These are phyloP conservation scores for Macropodus opercularis DNA, from an alignment of 2,797 vertebrate genomes.

Conservation along the genomic window DNA sequence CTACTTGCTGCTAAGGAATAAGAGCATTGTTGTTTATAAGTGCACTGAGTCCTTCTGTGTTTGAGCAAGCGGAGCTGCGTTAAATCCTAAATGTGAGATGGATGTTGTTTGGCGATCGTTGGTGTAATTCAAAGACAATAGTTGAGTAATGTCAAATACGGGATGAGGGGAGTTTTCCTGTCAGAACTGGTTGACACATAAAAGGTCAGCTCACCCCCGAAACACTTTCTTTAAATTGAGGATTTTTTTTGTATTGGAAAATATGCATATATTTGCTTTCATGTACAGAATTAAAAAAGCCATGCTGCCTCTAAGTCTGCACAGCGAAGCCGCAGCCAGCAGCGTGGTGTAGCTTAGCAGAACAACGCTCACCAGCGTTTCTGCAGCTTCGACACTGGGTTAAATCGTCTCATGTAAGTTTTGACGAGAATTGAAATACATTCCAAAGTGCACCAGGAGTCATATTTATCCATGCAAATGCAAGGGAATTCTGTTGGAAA, in stretches of 20 bases:
- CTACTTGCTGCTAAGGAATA: constrained; percentile 51
- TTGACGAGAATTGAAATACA: no score
- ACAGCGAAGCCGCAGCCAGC: no score
- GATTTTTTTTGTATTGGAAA: neutral
- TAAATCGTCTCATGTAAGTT: no score
- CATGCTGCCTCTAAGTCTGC: no score
- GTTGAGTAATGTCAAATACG: constrained; percentile 49
- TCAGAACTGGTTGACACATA: neutral
- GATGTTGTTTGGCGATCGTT: constrained; percentile 31
- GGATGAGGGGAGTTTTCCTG: constrained; percentile 10
- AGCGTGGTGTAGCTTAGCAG: no score
- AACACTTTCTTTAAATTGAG: neutral
- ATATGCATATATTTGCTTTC: neutral
- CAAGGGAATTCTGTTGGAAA: neutral
- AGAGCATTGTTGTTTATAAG: constrained; percentile 40
- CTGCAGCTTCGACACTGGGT: no score
- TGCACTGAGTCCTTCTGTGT: constrained; percentile 21
- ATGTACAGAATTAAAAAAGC: no score
- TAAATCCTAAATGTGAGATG: constrained; percentile 32
- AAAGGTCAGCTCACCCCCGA: neutral
- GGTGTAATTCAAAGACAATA: constrained; percentile 33
- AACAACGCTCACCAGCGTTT: no score
- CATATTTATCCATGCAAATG: no score
- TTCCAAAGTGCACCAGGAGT: no score
- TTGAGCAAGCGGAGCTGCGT: constrained; percentile 7